phyloP scores from a whole-genome alignment of 2,888 invertebrate species.

The Lymantria monacha region DNA sequence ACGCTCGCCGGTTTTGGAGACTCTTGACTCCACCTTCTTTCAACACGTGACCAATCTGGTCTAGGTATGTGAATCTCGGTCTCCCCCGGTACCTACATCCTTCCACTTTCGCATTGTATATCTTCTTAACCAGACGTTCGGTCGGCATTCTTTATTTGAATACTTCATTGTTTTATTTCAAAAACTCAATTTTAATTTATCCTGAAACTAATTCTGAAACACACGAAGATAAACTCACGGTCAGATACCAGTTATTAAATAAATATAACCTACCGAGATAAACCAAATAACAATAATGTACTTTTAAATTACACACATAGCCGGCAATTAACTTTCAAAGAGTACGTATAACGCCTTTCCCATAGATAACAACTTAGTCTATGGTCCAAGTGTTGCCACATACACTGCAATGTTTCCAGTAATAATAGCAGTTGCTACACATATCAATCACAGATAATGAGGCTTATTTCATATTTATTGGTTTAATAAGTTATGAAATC shows the following conservation, averaged over 20 bases:
- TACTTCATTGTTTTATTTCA: too few species aligned
- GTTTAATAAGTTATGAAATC: conserved; percentile 26
- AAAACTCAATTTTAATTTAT: too few species aligned
- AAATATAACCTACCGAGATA: background rate
- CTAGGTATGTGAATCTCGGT: too few species aligned
- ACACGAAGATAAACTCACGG: background rate
- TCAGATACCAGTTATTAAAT: background rate
- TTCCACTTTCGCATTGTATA: too few species aligned
- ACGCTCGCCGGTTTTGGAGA: too few species aligned
- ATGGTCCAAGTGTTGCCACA: conserved; percentile 22
- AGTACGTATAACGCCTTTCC: background rate
- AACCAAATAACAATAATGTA: background rate
- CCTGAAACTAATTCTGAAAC: too few species aligned
- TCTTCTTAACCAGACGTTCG: too few species aligned
- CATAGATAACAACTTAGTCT: conserved; percentile 14
- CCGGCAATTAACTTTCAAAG: conserved; percentile 6
- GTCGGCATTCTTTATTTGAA: too few species aligned
- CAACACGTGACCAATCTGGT: too few species aligned
- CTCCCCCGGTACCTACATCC: too few species aligned
- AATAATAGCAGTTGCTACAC: conserved; percentile 29
- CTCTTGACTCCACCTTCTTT: too few species aligned
- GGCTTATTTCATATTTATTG: conserved; percentile 27
- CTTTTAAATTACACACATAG: conserved; percentile 4
- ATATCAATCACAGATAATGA: conserved; percentile 27
- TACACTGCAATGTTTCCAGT: conserved; percentile 23